These are phyloP conservation scores for Drosophila suzukii DNA, from an alignment of 1,140 invertebrate species.

Conservation along the genomic window DNA sequence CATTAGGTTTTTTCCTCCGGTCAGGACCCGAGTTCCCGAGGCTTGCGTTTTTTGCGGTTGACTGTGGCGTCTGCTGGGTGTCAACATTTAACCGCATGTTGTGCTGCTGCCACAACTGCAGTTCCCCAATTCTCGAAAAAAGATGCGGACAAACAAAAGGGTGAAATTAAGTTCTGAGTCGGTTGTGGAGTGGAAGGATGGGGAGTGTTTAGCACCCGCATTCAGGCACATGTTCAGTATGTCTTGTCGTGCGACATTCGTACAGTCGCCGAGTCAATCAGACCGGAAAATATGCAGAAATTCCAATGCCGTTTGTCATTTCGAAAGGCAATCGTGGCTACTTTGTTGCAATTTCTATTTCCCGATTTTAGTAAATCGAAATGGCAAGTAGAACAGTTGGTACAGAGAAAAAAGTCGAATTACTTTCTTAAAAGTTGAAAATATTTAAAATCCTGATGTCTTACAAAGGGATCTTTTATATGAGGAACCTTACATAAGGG, in stretches of 20 bases:
- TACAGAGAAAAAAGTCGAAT: too few relatives aligned
- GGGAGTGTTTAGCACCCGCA: slow-evolving; percentile 41
- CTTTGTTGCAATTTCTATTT: neutral
- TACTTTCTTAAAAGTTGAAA: too few relatives aligned
- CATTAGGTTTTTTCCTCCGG: slow-evolving; percentile 19
- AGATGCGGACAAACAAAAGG: slow-evolving; percentile 11
- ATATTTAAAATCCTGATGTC: too few relatives aligned
- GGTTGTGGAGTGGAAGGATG: slow-evolving; percentile 12
- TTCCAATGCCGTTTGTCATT: slow-evolving; percentile 1
- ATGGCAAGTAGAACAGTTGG: neutral
- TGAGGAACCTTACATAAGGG: too few relatives aligned
- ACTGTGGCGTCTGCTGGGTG: slow-evolving; percentile 75
- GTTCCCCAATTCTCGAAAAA: slow-evolving; percentile 27
- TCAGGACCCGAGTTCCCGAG: slow-evolving; percentile 5
- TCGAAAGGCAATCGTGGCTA: neutral
- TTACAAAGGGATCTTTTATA: too few relatives aligned
- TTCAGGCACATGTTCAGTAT: slow-evolving; percentile 29
- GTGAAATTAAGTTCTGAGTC: slow-evolving; percentile 51
- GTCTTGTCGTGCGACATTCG: slow-evolving; percentile 15
- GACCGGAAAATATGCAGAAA: slow-evolving; percentile 13
- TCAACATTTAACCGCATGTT: slow-evolving; percentile 66
- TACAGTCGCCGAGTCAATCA: slow-evolving; percentile 26
- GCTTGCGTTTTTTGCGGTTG: slow-evolving; percentile 41
- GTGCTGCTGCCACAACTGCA: slow-evolving; percentile 25
- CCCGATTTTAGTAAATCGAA: neutral